Base-by-base conservation (phyloP, 2,113 vertebrate genomes). In the Periophthalmus modestus region DNA sequence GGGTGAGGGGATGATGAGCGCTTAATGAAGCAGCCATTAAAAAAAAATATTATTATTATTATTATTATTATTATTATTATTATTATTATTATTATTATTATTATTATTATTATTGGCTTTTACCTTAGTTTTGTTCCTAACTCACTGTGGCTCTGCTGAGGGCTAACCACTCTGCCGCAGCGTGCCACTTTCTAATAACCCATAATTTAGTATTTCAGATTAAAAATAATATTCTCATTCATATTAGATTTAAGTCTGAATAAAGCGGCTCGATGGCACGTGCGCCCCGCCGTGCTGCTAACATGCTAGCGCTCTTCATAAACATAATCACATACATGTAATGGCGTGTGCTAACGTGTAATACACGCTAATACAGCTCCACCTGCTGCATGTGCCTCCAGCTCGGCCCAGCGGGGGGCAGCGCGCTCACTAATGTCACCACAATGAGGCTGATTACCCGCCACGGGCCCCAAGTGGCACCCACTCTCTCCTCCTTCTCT, bases 391-490 rank as follows among this genome's bases (percentile, higher is more conserved):
- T 19, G 48, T 16, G 48, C 48, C 48, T 52, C 48, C 48, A 19
- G 48, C 48, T 52, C 48, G 4, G 48, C 48, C 48, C 48, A 52
- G 48, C 48, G 48, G 48, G 48, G 48, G 48, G 48, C 48, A 52
- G 48, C 48, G 48, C 16, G 16, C 48, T 18, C 48, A 4, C 50
- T n/a, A 19, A n/a, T 54, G 18, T 19, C 16, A 5, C 50, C 50
- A 55, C 52, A 55, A 55, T 55, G 52, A 55, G 52, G 52, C 52
- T 55, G 52, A 55, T 55, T 55, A 55, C 52, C 48, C 19, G 52
- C 52, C 52, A n/a, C 19, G 52, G 52, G 52, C 52, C 52, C 52
- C 52, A 55, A 55, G 52, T 18, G 15, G 50, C 50, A 1, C 15
- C 48, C 5, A 0, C 48, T 50, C 48, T 50, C 48, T 18, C 16